Conservation (phyloP, 2,113 vertebrate species). For the Scortum barcoo region DNA sequence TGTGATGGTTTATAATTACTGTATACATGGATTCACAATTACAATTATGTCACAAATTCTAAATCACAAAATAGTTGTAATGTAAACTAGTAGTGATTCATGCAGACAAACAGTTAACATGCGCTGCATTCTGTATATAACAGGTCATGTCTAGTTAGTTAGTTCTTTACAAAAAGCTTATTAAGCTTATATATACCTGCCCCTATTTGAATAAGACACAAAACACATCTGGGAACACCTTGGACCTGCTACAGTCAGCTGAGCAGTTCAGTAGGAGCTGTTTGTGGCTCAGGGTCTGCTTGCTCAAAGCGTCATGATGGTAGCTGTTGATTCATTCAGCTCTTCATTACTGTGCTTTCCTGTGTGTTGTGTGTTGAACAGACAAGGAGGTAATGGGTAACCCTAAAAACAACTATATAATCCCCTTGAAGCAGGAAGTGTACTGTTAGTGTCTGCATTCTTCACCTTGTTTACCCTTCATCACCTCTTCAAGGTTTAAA, state of each 20-base stretch:
- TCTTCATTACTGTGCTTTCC: conserved; percentile 7
- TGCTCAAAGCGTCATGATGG: conserved; percentile 8
- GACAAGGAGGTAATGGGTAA: conserved; percentile 35
- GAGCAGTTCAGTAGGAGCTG: neutral
- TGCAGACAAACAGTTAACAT: neutral
- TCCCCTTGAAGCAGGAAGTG: conserved; percentile 1
- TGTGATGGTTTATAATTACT: neutral
- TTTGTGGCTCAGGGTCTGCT: neutral
- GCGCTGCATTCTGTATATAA: neutral
- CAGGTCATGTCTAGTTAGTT: neutral
- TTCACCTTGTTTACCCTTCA: neutral
- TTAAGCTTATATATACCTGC: neutral
- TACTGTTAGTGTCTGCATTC: conserved; percentile 26
- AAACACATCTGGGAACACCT: neutral
- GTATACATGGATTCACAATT: neutral
- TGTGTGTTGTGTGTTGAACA: conserved; percentile 40
- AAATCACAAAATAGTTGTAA: neutral
- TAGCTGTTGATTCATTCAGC: conserved; percentile 18
- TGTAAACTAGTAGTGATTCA: too few relatives aligned
- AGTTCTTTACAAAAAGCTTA: neutral
- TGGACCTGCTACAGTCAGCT: neutral
- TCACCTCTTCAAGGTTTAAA: neutral
- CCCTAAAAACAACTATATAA: conserved; percentile 50
- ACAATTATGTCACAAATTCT: neutral
- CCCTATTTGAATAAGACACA: neutral